Percentiles rank a stretch among this genome's conserved stretches.
Evolutionary conservation across 2,113 vertebrate species (phyloP).

Genomic region (Lepisosteus oculatus): DNA sequence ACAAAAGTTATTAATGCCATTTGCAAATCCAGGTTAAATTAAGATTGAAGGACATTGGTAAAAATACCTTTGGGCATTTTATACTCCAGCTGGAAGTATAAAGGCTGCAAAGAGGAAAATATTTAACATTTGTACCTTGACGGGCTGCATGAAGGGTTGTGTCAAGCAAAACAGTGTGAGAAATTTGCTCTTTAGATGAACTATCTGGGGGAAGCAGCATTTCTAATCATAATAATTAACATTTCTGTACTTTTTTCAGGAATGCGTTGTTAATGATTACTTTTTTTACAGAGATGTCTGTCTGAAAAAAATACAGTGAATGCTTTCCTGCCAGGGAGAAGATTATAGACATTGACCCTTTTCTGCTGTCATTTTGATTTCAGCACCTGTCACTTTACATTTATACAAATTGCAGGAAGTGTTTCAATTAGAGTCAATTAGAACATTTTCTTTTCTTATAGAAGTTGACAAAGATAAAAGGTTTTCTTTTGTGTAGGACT

Average conservation of each 20-base stretch:
- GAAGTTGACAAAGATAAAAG: no score
- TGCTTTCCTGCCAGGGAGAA: constrained; percentile 14
- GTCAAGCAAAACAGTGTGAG: constrained; percentile 24
- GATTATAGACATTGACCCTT: constrained; percentile 22
- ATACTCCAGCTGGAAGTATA: neutral
- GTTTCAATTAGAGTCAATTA: constrained; percentile 11
- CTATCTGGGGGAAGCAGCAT: constrained; percentile 19
- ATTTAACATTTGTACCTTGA: constrained; percentile 29
- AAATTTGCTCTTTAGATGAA: constrained; percentile 20
- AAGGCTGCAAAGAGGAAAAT: neutral
- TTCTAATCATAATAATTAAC: constrained; percentile 54
- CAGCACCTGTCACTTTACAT: neutral
- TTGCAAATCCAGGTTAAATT: neutral
- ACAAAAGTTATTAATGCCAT: neutral
- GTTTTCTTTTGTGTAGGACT: no score
- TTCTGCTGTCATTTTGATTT: neutral
- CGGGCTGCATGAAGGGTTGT: constrained; percentile 11
- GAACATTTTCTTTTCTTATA: neutral
- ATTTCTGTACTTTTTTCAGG: constrained; percentile 29
- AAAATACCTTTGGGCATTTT: neutral
- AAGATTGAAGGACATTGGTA: neutral
- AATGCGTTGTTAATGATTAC: constrained; percentile 17
- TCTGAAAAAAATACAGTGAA: constrained; percentile 14
- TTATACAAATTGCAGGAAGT: neutral
- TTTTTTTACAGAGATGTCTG: constrained; percentile 21